These are phyloP conservation scores for Lacerta viridis DNA, from an alignment of 2,797 vertebrate genomes.

Conservation along the genomic window DNA sequence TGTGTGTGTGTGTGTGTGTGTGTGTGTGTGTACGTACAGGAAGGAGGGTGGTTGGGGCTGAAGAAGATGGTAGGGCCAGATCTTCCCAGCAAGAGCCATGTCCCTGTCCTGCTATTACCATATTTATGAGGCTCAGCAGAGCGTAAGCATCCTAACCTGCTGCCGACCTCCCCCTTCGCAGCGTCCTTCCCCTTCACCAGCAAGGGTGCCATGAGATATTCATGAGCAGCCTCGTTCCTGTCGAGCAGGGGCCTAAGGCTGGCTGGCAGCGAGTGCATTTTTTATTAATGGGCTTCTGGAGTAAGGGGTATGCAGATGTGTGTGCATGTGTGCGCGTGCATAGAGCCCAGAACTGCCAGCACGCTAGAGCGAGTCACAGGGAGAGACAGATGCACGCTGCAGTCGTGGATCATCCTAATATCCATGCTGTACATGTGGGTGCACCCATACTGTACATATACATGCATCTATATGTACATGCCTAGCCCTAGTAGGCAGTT, in stretches of 20 bases:
- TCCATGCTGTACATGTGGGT: background rate
- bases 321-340: background rate
- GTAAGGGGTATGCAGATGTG: constrained; percentile 29
- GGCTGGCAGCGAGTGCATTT: constrained; percentile 35
- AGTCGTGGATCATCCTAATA: background rate
- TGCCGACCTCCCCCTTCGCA: constrained; percentile 41
- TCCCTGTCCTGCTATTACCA: constrained; percentile 36
- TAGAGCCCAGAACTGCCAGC: background rate
- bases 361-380: background rate
- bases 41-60: background rate
- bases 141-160: constrained; percentile 37
- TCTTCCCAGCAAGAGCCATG: constrained; percentile 20
- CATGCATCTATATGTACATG: background rate
- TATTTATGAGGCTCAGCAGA: constrained; percentile 45
- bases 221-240: constrained; percentile 39
- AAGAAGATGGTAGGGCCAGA: background rate
- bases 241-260: constrained; percentile 36
- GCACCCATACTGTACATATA: background rate
- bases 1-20: too few species aligned
- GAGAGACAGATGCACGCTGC: background rate
- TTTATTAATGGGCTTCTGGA: constrained; percentile 47
- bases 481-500: background rate
- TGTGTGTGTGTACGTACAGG: too few species aligned
- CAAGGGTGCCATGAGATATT: constrained; percentile 53
- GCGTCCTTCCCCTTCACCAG: constrained; percentile 37